Conservation (phyloP, 2,113 vertebrate species). For the Heterocephalus glaber region DNA sequence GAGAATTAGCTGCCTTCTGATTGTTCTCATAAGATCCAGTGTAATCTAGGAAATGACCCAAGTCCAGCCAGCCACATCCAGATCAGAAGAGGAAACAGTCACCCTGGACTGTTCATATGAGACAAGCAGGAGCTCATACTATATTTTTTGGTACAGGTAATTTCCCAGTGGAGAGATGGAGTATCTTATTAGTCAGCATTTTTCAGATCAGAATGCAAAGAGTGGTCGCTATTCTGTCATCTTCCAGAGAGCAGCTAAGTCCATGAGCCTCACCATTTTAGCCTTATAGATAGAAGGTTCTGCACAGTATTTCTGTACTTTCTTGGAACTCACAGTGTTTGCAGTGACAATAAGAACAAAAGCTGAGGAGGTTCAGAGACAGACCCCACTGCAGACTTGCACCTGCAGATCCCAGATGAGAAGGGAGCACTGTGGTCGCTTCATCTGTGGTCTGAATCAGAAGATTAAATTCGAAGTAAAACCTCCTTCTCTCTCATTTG, state of each 20-base stretch:
- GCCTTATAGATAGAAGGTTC: background rate
- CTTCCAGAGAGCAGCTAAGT: background rate
- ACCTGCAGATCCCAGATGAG: background rate
- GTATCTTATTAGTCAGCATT: background rate
- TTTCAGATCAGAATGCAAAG: rapidly evolving
- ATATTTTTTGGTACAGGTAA: constrained; percentile 55
- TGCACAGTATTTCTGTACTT: constrained; percentile 56
- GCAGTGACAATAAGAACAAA: constrained; percentile 22
- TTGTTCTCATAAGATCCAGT: constrained; percentile 1
- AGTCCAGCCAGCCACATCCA: background rate
- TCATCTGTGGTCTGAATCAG: background rate
- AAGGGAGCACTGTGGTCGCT: background rate
- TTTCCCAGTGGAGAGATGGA: background rate
- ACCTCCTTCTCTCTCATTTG: background rate
- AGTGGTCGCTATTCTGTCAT: background rate
- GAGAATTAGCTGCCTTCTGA: background rate
- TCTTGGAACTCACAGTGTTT: background rate
- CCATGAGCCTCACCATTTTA: background rate
- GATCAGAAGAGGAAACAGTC: background rate
- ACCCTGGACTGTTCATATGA: background rate
- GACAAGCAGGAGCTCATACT: rapidly evolving
- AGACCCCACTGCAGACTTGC: background rate
- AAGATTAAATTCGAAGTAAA: constrained; percentile 29
- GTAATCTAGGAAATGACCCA: constrained; percentile 25
- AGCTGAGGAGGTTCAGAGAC: background rate